Evolutionary conservation across 2,797 vertebrate species (phyloP).

Genomic region (Chaetophractus vellerosus): DNA sequence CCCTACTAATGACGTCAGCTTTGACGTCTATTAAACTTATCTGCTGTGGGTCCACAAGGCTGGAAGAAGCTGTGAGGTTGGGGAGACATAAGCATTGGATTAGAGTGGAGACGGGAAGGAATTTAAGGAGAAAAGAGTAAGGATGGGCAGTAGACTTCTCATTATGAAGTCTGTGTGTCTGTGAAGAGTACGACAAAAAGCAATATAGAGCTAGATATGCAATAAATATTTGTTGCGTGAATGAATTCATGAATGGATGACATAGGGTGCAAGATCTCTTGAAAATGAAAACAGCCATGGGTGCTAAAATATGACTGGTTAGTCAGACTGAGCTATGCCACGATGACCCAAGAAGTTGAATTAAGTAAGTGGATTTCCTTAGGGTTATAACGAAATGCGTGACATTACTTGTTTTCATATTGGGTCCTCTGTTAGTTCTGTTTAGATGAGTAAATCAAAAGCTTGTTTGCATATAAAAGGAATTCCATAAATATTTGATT

Average conservation of each 20-base stretch:
- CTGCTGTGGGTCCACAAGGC: background rate
- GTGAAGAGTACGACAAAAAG: background rate
- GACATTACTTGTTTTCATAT: slow-evolving; percentile 28
- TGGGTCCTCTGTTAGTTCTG: background rate
- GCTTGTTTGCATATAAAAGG: background rate
- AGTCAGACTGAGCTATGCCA: background rate
- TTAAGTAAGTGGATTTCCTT: background rate
- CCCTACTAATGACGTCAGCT: background rate
- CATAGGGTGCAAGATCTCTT: background rate
- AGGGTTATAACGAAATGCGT: background rate
- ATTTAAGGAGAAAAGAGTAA: background rate
- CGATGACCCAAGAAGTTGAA: background rate
- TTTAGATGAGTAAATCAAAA: slow-evolving; percentile 51
- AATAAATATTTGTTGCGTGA: slow-evolving; percentile 22
- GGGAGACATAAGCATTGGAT: background rate
- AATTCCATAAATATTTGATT: slow-evolving; percentile 38
- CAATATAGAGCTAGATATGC: background rate
- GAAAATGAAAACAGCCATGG: background rate
- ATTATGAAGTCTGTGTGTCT: slow-evolving; percentile 23
- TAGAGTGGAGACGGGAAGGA: background rate
- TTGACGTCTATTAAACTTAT: slow-evolving; percentile 42
- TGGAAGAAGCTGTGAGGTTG: slow-evolving; percentile 30
- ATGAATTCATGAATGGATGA: slow-evolving; percentile 47
- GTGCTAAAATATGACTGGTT: slow-evolving; percentile 7
- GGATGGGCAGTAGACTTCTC: background rate